Percentiles rank a stretch among this genome's conserved stretches.
These are phyloP conservation scores for Erinaceus europaeus DNA, from an alignment of 2,113 vertebrate species.

Conservation along the genomic window DNA sequence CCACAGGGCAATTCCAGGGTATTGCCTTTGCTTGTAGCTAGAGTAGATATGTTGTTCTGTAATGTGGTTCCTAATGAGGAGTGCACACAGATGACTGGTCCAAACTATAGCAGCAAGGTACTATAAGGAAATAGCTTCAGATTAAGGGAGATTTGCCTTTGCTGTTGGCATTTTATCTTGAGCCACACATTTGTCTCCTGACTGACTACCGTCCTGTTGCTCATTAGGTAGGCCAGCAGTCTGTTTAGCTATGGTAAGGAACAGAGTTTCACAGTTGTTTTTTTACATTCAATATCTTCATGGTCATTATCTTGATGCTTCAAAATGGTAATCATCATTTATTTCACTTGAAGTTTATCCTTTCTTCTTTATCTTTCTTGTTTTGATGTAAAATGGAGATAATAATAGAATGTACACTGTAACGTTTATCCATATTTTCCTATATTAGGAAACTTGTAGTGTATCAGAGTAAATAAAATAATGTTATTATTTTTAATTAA, in stretches of 20 bases:
- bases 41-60: neutral
- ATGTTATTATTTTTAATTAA: too few species aligned
- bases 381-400: neutral
- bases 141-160: neutral
- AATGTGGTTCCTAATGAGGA: neutral
- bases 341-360: neutral
- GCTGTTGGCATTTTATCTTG: neutral
- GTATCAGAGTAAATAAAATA: too few species aligned
- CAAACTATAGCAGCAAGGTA: neutral
- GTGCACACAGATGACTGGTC: neutral
- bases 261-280: neutral
- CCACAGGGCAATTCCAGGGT: neutral
- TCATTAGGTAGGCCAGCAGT: neutral
- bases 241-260: neutral
- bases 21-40: conserved; percentile 4
- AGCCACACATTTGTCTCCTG: neutral
- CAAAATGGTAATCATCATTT: neutral
- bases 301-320: neutral
- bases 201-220: neutral
- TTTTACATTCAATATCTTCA: neutral
- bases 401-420: neutral
- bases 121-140: neutral
- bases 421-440: neutral
- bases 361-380: neutral
- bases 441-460: neutral